Conservation (phyloP, 1,140 invertebrate genomes). For the Eubasilissa regina region DNA sequence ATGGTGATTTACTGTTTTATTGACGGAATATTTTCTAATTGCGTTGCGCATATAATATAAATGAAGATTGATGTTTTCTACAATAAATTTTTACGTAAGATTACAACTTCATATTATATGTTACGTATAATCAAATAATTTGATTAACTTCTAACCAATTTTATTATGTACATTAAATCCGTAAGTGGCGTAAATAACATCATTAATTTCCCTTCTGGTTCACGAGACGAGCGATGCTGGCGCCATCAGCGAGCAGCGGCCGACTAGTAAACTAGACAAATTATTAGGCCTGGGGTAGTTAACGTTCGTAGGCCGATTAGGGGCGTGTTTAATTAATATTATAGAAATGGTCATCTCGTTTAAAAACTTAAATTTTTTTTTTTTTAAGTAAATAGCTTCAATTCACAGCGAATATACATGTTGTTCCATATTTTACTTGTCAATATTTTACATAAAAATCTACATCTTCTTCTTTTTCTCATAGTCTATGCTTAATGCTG, state of each 20-base stretch:
- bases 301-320: not conserved
- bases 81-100: too few species aligned
- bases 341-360: not conserved
- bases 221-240: not conserved
- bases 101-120: too few species aligned
- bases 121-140: not conserved
- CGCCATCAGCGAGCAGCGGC: not conserved
- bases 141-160: not conserved
- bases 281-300: not conserved
- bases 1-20: too few species aligned
- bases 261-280: not conserved
- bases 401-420: not conserved
- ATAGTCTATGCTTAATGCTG: too few species aligned
- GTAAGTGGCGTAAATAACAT: constrained; percentile 3
- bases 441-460: too few species aligned
- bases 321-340: not conserved
- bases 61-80: too few species aligned
- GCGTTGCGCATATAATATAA: too few species aligned
- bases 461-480: too few species aligned
- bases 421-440: not conserved
- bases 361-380: not conserved
- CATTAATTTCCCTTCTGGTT: not conserved
- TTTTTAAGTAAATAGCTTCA: not conserved
- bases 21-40: too few species aligned
- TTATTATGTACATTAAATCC: not conserved